phyloP scores from a whole-genome alignment of 2,797 vertebrate species.

The Holocentrus rufus region DNA sequence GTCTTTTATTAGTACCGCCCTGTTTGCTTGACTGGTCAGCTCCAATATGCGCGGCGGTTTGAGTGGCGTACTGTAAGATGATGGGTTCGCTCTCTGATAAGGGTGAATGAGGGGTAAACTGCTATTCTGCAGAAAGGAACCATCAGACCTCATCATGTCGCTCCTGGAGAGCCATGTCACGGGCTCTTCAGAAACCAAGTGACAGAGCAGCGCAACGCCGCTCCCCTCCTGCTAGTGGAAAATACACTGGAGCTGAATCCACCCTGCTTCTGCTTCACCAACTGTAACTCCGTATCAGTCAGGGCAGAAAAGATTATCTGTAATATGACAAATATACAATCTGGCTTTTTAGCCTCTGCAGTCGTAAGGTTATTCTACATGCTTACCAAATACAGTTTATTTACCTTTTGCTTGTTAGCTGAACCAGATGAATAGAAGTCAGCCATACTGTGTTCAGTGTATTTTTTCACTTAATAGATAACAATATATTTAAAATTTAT shows the following conservation, averaged over 20 bases:
- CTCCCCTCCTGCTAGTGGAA: conserved; percentile 45
- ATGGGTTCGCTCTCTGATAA: conserved; percentile 77
- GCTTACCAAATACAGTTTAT: conserved; percentile 44
- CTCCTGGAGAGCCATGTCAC: conserved; percentile 78
- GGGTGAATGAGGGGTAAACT: conserved; percentile 83
- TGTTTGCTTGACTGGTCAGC: conserved; percentile 83
- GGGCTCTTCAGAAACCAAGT: conserved; percentile 74
- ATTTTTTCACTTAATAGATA: conserved; percentile 5
- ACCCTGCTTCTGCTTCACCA: conserved; percentile 64
- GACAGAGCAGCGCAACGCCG: conserved; percentile 66
- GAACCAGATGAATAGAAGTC: conserved; percentile 17
- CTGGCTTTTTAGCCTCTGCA: conserved; percentile 57
- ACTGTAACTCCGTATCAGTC: conserved; percentile 72
- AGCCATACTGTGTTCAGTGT: not conserved
- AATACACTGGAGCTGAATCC: conserved; percentile 56
- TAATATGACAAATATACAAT: conserved; percentile 68
- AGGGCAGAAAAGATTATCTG: conserved; percentile 64
- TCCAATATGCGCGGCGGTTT: conserved; percentile 75
- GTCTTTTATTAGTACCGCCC: conserved; percentile 83
- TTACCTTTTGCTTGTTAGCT: conserved; percentile 55
- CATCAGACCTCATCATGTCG: conserved; percentile 83
- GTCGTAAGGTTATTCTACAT: conserved; percentile 40
- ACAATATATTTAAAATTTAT: not conserved
- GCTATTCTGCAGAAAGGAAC: conserved; percentile 83
- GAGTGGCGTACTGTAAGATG: conserved; percentile 74